These are phyloP conservation scores for Myripristis jacobus DNA, from an alignment of 2,797 vertebrate genomes.

Conservation along the genomic window DNA sequence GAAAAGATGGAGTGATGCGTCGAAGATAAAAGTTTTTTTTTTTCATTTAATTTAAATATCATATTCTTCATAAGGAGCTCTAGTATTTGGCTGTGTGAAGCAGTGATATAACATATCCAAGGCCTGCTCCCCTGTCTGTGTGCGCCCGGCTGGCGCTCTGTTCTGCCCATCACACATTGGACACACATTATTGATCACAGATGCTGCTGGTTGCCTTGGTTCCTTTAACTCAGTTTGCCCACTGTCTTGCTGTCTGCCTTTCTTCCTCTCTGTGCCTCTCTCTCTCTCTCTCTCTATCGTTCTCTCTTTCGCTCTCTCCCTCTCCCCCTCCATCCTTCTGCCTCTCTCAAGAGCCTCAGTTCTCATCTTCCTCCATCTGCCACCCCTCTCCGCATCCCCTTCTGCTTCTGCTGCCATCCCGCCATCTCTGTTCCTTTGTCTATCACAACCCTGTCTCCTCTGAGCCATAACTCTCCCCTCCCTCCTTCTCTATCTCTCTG, in stretches of 20 bases:
- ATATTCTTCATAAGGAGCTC: conserved; percentile 65
- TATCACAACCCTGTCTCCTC: conserved; percentile 25
- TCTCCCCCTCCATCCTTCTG: conserved; percentile 49
- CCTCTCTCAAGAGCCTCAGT: conserved; percentile 67
- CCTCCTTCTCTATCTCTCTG: conserved; percentile 26
- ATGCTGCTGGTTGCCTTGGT: conserved; percentile 69
- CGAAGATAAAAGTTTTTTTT: conserved; percentile 36
- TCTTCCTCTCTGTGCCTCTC: conserved; percentile 47
- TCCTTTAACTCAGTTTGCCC: conserved; percentile 64
- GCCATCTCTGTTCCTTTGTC: conserved; percentile 57
- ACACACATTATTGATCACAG: conserved; percentile 79
- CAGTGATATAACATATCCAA: conserved; percentile 35
- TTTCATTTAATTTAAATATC: conserved; percentile 74
- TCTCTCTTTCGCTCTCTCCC: conserved; percentile 20
- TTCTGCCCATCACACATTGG: conserved; percentile 52
- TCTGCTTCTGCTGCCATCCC: conserved; percentile 56
- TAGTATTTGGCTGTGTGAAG: conserved; percentile 46
- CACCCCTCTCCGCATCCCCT: conserved; percentile 59
- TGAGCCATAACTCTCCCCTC: conserved; percentile 20
- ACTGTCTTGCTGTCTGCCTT: conserved; percentile 68
- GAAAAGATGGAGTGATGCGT: conserved; percentile 22
- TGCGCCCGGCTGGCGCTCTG: conserved; percentile 25
- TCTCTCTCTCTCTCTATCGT: no score
- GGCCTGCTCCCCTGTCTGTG: conserved; percentile 49
- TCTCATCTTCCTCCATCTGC: conserved; percentile 82